These are phyloP conservation scores for Sclerurus mexicanus DNA, from an alignment of 2,113 vertebrate species.

Conservation along the genomic window DNA sequence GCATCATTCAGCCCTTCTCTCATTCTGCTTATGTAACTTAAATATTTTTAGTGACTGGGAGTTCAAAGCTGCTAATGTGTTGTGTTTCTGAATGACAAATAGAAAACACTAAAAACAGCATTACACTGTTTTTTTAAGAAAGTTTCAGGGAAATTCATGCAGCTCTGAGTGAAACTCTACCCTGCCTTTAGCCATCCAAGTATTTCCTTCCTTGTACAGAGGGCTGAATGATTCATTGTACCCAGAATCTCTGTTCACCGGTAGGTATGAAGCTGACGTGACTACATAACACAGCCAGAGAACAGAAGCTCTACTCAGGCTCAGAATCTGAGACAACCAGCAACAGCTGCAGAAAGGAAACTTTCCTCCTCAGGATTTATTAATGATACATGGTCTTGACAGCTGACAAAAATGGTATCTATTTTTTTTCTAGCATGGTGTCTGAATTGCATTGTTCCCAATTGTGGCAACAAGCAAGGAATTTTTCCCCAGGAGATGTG, in stretches of 20 bases:
- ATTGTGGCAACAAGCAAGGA: conserved; percentile 12
- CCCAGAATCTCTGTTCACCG: conserved; percentile 12
- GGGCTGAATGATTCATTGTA: conserved; percentile 78
- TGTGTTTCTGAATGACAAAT: conserved; percentile 78
- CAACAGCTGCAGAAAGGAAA: conserved; percentile 48
- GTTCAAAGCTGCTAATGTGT: conserved; percentile 75
- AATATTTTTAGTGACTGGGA: conserved; percentile 74
- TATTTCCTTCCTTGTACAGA: conserved; percentile 71
- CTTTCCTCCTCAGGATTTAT: conserved; percentile 67
- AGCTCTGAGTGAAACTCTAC: conserved; percentile 71
- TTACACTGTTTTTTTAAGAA: conserved; percentile 69
- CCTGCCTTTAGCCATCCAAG: conserved; percentile 63
- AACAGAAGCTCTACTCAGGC: conserved; percentile 68
- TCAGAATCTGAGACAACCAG: conserved; percentile 28
- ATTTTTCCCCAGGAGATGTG: conserved; percentile 28
- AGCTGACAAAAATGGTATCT: conserved; percentile 25
- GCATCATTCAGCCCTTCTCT: conserved; percentile 64
- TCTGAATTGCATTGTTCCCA: background rate
- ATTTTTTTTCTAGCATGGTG: conserved; percentile 8
- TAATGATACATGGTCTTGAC: conserved; percentile 32
- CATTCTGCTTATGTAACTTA: conserved; percentile 72
- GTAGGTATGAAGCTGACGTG: conserved; percentile 61
- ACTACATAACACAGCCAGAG: conserved; percentile 50
- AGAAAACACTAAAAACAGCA: conserved; percentile 72
- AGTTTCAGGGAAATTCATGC: conserved; percentile 64